Percentiles rank a stretch among this genome's conserved stretches.
Conservation (phyloP, 2,797 vertebrate genomes). For the Urocyon cinereoargenteus region DNA sequence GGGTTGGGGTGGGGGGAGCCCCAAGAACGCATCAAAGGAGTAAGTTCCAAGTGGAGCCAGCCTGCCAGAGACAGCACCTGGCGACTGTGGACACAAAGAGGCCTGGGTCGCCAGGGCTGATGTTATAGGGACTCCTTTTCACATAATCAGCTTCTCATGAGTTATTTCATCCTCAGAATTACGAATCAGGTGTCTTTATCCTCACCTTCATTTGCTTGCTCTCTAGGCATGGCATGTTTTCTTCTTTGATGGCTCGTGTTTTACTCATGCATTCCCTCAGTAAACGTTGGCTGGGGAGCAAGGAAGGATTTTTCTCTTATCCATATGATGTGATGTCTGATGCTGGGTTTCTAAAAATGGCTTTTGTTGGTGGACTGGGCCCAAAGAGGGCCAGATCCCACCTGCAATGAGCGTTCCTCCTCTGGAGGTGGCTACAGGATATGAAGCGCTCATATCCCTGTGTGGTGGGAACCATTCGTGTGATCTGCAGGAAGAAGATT, state of each 20-base stretch:
- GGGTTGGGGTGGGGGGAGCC: not conserved
- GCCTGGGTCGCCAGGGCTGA: not conserved
- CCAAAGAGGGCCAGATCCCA: not conserved
- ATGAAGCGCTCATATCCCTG: not conserved
- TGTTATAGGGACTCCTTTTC: not conserved
- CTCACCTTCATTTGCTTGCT: not conserved
- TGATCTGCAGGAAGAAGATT: not conserved
- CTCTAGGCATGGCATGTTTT: not conserved
- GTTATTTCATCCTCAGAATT: not conserved
- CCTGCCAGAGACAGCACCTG: rapidly evolving
- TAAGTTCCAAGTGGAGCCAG: not conserved
- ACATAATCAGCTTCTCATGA: not conserved
- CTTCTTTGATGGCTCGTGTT: not conserved
- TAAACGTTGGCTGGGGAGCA: not conserved
- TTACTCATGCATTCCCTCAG: not conserved
- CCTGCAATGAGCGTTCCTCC: not conserved
- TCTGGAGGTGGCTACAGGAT: not conserved
- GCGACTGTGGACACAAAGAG: not conserved
- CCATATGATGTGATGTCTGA: not conserved
- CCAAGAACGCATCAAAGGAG: not conserved
- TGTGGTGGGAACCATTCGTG: not conserved
- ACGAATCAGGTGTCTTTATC: too few relatives aligned
- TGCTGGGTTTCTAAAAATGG: not conserved
- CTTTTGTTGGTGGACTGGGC: not conserved
- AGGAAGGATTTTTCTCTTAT: constrained; percentile 6